phyloP scores from a whole-genome alignment of 2,797 vertebrate species.

The Buphagus erythrorhynchus region DNA sequence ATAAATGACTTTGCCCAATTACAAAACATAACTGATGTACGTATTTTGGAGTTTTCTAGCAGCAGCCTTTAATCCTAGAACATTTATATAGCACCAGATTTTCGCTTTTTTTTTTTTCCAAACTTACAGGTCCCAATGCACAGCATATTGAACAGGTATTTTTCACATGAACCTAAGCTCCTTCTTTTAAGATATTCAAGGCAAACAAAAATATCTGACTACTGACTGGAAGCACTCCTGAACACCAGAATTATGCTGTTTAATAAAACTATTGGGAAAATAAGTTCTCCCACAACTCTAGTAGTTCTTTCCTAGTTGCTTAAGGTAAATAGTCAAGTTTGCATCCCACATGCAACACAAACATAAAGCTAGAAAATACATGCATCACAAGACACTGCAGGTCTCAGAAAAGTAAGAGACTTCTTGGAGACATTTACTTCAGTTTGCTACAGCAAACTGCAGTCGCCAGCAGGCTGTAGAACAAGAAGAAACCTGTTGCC shows the following conservation, averaged over 20 bases:
- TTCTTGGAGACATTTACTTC: neutral
- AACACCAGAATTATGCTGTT: neutral
- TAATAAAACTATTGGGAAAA: neutral
- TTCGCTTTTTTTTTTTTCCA: neutral
- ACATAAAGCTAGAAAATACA: neutral
- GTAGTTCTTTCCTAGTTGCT: neutral
- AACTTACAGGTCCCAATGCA: neutral
- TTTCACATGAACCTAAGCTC: neutral
- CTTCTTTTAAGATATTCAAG: neutral
- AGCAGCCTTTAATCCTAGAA: neutral
- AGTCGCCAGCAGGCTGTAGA: neutral
- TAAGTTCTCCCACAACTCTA: neutral
- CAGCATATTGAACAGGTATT: neutral
- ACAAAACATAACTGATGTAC: neutral
- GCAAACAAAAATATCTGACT: neutral
- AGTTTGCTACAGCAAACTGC: neutral
- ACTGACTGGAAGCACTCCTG: neutral
- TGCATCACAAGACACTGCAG: neutral
- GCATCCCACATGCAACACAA: neutral
- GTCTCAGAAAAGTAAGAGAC: neutral
- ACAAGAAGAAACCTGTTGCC: neutral
- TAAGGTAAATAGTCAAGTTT: neutral
- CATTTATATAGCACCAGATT: neutral
- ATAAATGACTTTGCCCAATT: neutral
- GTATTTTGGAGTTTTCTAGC: neutral